These are phyloP conservation scores for Psittacula derbiana DNA, from an alignment of 2,797 vertebrate genomes.

Conservation along the genomic window DNA sequence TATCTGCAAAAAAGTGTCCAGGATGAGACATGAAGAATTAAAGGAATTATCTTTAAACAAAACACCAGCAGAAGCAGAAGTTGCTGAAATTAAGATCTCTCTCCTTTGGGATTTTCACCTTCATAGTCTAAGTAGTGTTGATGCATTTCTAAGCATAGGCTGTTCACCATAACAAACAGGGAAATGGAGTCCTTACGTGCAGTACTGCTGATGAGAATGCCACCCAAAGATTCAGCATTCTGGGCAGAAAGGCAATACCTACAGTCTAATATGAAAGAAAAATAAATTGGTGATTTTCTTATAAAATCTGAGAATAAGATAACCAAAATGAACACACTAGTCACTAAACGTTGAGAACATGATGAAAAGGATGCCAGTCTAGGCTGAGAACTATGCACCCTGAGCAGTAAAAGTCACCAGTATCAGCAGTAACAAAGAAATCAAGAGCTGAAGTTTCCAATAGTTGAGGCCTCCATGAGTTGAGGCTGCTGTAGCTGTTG, in stretches of 20 bases:
- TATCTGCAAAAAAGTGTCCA: background rate
- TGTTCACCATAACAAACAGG: background rate
- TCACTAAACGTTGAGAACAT: background rate
- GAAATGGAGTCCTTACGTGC: background rate
- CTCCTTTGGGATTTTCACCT: background rate
- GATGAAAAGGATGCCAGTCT: background rate
- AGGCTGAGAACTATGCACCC: background rate
- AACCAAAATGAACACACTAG: background rate
- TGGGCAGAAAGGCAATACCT: background rate
- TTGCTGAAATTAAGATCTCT: background rate
- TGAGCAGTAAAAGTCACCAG: background rate
- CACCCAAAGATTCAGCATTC: background rate
- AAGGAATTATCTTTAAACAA: background rate
- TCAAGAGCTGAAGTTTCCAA: background rate
- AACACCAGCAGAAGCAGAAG: background rate
- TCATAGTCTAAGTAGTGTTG: background rate
- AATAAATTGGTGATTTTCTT: background rate
- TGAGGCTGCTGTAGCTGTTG: background rate
- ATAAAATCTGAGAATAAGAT: background rate
- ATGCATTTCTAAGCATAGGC: background rate
- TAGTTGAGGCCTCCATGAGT: background rate
- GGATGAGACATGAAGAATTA: background rate
- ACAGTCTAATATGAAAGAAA: background rate
- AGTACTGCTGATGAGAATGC: background rate
- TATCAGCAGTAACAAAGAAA: background rate